Percentiles rank a stretch among this genome's conserved stretches.
These are phyloP conservation scores for Helicoverpa armigera DNA, from an alignment of 1,140 invertebrate species.

Conservation along the genomic window DNA sequence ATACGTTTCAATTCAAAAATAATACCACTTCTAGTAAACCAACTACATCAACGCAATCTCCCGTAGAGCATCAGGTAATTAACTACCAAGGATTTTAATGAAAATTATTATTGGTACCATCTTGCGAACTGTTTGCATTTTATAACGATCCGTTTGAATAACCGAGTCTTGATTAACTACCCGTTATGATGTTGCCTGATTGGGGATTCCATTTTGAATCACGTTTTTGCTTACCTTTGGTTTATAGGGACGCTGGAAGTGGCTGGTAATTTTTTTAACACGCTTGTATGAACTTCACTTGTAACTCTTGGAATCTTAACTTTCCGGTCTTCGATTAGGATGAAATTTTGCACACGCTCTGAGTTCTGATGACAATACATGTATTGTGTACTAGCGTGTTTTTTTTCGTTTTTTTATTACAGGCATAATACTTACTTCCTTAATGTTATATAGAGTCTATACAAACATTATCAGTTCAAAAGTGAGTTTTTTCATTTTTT, in stretches of 20 bases:
- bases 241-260: too few relatives aligned
- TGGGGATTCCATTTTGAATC: not conserved
- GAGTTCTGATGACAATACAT: too few relatives aligned
- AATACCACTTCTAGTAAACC: conserved; percentile 2
- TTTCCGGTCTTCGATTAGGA: too few relatives aligned
- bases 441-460: too few relatives aligned
- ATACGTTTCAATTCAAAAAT: not conserved
- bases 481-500: too few relatives aligned
- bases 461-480: too few relatives aligned
- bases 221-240: not conserved
- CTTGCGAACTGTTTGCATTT: conserved; percentile 42
- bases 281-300: too few relatives aligned
- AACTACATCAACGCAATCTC: not conserved
- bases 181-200: not conserved
- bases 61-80: conserved; percentile 48
- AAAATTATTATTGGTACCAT: conserved; percentile 52
- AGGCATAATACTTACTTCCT: too few relatives aligned
- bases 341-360: too few relatives aligned
- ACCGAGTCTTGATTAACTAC: not conserved
- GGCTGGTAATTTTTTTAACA: not conserved
- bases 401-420: too few relatives aligned
- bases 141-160: conserved; percentile 20
- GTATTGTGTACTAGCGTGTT: too few relatives aligned
- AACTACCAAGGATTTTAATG: conserved; percentile 50
- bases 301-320: too few relatives aligned